Conservation (phyloP, 2,113 vertebrate genomes). For the Pangasianodon hypophthalmus region DNA sequence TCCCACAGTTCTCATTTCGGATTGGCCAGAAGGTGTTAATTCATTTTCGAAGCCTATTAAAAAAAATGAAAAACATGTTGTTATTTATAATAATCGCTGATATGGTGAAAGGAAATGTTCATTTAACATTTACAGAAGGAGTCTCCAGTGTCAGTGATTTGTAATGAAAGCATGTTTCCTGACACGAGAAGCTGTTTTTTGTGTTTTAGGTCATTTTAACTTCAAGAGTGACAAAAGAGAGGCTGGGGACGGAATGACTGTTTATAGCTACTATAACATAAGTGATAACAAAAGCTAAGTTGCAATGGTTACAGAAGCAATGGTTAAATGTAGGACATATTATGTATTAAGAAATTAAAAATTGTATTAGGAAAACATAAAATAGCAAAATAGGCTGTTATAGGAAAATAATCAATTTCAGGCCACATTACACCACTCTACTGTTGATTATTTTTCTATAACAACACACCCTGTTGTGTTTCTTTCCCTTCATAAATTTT, state of each 20-base stretch:
- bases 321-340: not conserved
- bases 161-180: not conserved
- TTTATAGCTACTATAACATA: not conserved
- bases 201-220: not conserved
- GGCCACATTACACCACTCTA: not conserved
- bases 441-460: not conserved
- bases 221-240: not conserved
- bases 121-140: not conserved
- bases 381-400: not conserved
- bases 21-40: not conserved
- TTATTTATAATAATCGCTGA: not conserved
- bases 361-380: not conserved
- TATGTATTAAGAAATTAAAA: not conserved
- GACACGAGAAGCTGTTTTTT: not conserved
- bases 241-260: not conserved
- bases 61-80: not conserved
- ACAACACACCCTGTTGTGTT: not conserved
- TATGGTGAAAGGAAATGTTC: not conserved
- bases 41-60: not conserved
- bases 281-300: no score
- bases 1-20: not conserved
- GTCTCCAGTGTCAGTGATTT: not conserved
- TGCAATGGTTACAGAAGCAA: not conserved
- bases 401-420: not conserved
- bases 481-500: not conserved